phyloP scores from a whole-genome alignment of 2,113 vertebrate genomes.

The Notiomystis cincta region DNA sequence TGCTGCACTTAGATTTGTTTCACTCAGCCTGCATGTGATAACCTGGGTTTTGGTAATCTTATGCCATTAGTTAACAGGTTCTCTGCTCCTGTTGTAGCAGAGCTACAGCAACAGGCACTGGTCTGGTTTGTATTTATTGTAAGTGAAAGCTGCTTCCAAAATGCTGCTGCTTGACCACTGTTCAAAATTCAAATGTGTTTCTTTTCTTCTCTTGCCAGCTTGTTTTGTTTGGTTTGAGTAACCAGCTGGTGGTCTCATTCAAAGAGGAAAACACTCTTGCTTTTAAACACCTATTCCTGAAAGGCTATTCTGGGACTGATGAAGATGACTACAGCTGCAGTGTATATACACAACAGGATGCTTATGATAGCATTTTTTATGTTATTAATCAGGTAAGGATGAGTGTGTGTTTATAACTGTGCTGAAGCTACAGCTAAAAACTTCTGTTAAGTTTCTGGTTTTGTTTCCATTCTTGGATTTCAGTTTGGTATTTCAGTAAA shows the following conservation, averaged over 20 bases:
- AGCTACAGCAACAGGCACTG: neutral
- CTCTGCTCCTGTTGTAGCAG: neutral
- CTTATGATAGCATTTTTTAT: conserved; percentile 84
- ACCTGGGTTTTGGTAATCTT: neutral
- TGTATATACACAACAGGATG: conserved; percentile 82
- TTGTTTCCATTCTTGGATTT: neutral
- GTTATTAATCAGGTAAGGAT: conserved; percentile 85
- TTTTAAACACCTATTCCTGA: conserved; percentile 92
- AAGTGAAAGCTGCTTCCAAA: neutral
- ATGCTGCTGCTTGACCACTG: neutral
- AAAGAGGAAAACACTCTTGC: conserved; percentile 90
- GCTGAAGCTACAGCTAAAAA: neutral
- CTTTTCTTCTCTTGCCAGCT: conserved; percentile 74
- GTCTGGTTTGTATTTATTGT: neutral
- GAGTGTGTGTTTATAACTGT: neutral
- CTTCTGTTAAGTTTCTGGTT: neutral
- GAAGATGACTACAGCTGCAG: conserved; percentile 88
- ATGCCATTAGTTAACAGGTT: neutral
- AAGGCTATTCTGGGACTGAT: conserved; percentile 84
- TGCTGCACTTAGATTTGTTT: neutral
- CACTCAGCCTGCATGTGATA: neutral
- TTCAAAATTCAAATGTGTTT: neutral
- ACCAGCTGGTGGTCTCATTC: conserved; percentile 92
- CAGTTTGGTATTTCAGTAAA: neutral
- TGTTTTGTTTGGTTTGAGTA: conserved; percentile 90